Evolutionary conservation across 2,797 vertebrate species (phyloP).

Genomic region (Molossus alvarezi): DNA sequence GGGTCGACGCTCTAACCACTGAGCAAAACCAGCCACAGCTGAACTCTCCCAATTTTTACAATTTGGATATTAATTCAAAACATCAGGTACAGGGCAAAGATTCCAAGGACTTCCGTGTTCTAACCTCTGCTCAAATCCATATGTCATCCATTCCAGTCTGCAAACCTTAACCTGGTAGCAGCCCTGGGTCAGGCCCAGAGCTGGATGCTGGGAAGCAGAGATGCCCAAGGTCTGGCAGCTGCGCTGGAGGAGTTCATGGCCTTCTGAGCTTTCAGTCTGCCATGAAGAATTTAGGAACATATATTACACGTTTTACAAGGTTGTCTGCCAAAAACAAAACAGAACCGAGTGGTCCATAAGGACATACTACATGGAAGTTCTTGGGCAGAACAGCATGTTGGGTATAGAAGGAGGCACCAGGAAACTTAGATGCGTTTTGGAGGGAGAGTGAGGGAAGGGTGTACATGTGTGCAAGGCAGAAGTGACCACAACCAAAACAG

Average conservation of each 20-base stretch:
- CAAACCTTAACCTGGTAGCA: not conserved
- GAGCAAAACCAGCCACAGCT: too few species aligned
- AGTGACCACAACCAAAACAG: not conserved
- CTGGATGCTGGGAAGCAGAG: not conserved
- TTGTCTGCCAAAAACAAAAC: not conserved
- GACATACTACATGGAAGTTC: not conserved
- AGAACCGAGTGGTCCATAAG: not conserved
- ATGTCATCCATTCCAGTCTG: not conserved
- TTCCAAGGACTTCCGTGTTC: not conserved
- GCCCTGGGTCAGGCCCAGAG: not conserved
- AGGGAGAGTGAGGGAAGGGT: not conserved
- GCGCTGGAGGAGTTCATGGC: not conserved
- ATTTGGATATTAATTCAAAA: conserved; percentile 18
- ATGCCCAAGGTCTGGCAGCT: not conserved
- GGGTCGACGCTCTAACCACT: too few species aligned
- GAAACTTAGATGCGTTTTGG: not conserved
- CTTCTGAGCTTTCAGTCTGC: not conserved
- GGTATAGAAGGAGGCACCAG: not conserved
- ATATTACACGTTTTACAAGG: not conserved
- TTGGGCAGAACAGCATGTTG: not conserved
- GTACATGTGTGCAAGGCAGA: not conserved
- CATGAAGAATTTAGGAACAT: not conserved
- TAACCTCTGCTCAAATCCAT: not conserved
- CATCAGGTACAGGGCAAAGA: not conserved
- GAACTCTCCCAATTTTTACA: not conserved